Conservation (phyloP, 2,113 vertebrate genomes). For the Macaca nemestrina region DNA sequence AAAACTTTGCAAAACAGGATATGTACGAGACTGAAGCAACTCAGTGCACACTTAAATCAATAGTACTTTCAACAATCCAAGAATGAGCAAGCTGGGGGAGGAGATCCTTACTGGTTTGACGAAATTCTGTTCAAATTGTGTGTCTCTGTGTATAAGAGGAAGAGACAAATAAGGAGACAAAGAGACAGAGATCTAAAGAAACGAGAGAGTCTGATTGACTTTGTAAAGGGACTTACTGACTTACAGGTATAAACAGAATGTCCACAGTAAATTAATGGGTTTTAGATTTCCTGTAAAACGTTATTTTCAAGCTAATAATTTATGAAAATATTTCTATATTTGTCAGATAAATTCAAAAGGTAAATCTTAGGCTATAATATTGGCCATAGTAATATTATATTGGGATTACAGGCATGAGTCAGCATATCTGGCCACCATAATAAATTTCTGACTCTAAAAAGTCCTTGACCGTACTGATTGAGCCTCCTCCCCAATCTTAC, state of each 20-base stretch:
- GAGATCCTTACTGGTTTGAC: background rate
- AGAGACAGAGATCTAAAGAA: background rate
- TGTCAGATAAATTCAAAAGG: background rate
- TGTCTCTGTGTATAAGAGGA: background rate
- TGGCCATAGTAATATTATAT: background rate
- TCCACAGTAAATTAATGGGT: background rate
- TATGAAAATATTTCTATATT: background rate
- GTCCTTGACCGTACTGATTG: background rate
- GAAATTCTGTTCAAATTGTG: background rate
- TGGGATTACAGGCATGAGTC: too few species aligned
- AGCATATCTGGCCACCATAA: fast-evolving
- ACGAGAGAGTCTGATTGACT: background rate
- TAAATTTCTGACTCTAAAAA: background rate
- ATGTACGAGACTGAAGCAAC: background rate
- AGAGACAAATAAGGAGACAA: too few species aligned
- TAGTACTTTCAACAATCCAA: background rate
- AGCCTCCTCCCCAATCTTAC: background rate
- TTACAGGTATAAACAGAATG: background rate
- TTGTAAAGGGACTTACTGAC: background rate
- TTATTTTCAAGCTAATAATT: background rate
- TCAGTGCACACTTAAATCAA: background rate
- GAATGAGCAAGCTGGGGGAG: background rate
- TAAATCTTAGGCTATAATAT: background rate
- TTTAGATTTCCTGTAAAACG: background rate
- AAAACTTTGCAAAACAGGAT: background rate